A percentile compares a stretch with the other conserved stretches of the same genome.
Conservation (phyloP, 2,113 vertebrate genomes). For the Chloropsis cyanopogon region DNA sequence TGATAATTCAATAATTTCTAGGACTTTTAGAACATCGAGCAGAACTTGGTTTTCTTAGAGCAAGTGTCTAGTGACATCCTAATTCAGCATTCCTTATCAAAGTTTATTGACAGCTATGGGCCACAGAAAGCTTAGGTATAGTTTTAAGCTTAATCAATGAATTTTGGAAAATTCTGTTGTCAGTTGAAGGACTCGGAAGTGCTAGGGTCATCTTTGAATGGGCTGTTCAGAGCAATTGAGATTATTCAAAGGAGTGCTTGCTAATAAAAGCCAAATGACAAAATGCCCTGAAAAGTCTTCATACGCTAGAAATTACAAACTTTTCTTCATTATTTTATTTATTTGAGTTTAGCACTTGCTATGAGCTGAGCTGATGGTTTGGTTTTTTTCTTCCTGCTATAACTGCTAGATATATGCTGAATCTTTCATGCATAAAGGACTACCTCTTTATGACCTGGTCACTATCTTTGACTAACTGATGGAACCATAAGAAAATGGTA, state of each 20-base stretch:
- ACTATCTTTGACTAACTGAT: neutral
- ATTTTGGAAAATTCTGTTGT: neutral
- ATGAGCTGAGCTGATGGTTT: neutral
- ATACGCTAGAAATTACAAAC: neutral
- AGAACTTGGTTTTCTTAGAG: neutral
- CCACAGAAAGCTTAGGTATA: neutral
- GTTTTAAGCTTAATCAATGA: neutral
- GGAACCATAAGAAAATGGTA: constrained; percentile 39
- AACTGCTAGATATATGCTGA: neutral
- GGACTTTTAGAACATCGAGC: neutral
- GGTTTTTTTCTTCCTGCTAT: rapidly evolving
- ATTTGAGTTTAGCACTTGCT: neutral
- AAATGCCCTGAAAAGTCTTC: neutral
- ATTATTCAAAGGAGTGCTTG: neutral
- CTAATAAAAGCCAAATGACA: neutral
- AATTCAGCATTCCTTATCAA: neutral
- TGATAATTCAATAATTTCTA: neutral
- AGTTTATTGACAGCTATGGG: neutral
- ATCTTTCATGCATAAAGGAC: neutral
- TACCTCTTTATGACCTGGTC: neutral
- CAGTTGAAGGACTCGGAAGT: neutral
- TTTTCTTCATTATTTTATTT: neutral
- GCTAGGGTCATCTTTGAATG: neutral
- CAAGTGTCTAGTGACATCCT: neutral
- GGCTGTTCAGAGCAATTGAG: neutral